A percentile compares a stretch with the other conserved stretches of the same genome.
Evolutionary conservation across 2,797 vertebrate genomes (phyloP).

Genomic region (Micromesistius poutassou): DNA sequence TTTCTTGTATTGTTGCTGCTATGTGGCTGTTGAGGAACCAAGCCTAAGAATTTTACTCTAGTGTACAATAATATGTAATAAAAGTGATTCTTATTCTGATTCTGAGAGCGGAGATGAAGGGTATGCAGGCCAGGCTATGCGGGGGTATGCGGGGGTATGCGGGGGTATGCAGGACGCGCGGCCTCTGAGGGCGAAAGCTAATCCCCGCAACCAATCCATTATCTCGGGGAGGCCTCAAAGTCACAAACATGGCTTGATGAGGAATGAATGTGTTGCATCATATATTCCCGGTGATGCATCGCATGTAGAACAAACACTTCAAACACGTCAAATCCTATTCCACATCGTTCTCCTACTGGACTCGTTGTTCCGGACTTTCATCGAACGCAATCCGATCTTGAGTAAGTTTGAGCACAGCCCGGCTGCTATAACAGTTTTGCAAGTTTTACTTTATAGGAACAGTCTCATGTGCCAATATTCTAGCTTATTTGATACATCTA

Average conservation of each 20-base stretch:
- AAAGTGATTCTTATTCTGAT: too few relatives aligned
- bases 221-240: constrained; percentile 71
- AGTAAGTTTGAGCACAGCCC: too few relatives aligned
- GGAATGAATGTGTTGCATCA: constrained; percentile 86
- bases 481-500: neutral
- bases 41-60: too few relatives aligned
- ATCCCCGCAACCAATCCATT: constrained; percentile 97
- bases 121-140: too few relatives aligned
- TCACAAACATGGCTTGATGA: constrained; percentile 86
- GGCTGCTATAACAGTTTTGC: neutral
- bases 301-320: constrained; percentile 55
- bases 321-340: constrained; percentile 31
- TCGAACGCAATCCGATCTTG: neutral
- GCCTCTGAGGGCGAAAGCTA: constrained; percentile 67
- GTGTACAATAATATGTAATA: too few relatives aligned
- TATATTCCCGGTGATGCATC: constrained; percentile 76
- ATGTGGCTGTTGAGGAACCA: too few relatives aligned
- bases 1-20: too few relatives aligned
- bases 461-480: too few relatives aligned
- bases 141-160: too few relatives aligned
- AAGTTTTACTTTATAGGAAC: neutral
- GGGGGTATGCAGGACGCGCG: too few relatives aligned
- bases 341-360: neutral
- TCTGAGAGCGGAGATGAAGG: too few relatives aligned
- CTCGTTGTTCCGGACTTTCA: neutral